Conservation (phyloP, 2,888 invertebrate genomes). For the Acleris laterana region DNA sequence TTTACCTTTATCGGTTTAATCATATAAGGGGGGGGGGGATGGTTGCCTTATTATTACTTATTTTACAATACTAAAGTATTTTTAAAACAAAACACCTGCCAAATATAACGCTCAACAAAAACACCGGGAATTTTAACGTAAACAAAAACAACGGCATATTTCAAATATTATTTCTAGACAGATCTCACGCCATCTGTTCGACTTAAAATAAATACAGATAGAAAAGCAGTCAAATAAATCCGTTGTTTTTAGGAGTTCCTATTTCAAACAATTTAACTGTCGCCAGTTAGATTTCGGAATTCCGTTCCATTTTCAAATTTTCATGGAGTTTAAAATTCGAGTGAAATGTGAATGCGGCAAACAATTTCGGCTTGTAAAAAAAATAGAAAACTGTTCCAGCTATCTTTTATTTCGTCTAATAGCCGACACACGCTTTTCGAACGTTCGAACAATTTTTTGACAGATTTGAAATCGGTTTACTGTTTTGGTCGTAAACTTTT, state of each 20-base stretch:
- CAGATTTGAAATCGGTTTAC: neutral
- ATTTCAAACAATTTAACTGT: slow-evolving; percentile 10
- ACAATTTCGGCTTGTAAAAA: slow-evolving; percentile 10
- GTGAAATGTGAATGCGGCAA: slow-evolving; percentile 4
- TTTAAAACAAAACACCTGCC: slow-evolving; percentile 1
- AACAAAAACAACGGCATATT: neutral
- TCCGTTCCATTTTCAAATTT: slow-evolving; percentile 5
- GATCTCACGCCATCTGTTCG: neutral
- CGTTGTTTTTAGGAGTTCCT: slow-evolving; percentile 1
- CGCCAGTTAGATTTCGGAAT: slow-evolving; percentile 8
- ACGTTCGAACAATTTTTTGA: slow-evolving; percentile 10
- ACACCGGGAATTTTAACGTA: neutral
- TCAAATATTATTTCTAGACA: slow-evolving; percentile 1
- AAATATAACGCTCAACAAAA: neutral
- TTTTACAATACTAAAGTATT: neutral
- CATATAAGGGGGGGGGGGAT: too few relatives aligned
- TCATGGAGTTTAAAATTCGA: slow-evolving; percentile 1
- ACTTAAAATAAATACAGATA: slow-evolving; percentile 3
- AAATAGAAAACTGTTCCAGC: neutral
- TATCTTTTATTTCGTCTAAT: slow-evolving; percentile 1
- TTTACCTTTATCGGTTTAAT: too few relatives aligned
- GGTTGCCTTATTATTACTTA: too few relatives aligned
- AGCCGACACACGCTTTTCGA: neutral
- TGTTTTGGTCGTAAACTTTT: slow-evolving; percentile 5
- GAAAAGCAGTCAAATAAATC: neutral